These are phyloP conservation scores for Lepidocyrtinus sp. DNA, from an alignment of 2,888 invertebrate genomes.

Conservation along the genomic window DNA sequence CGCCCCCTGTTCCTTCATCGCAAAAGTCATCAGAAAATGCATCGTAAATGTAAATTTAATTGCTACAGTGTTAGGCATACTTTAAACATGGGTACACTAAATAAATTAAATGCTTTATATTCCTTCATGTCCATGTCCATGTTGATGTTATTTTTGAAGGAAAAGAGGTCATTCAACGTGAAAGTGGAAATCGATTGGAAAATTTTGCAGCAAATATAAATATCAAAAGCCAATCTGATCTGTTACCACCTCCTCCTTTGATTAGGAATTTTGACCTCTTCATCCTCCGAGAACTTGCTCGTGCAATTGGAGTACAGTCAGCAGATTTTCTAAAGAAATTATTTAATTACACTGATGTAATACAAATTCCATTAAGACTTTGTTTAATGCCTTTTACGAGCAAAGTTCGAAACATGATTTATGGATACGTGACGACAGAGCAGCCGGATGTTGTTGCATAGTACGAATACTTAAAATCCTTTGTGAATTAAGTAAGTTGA, in stretches of 20 bases:
- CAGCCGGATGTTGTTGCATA: not conserved
- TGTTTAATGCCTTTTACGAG: not conserved
- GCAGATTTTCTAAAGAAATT: not conserved
- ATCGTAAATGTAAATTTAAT: slow-evolving; percentile 55
- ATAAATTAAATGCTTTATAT: too few relatives aligned
- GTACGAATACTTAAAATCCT: not conserved
- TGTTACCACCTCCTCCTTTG: slow-evolving; percentile 26
- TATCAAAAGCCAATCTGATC: slow-evolving; percentile 26
- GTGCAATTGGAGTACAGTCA: not conserved
- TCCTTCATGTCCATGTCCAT: not conserved
- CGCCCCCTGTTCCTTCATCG: slow-evolving; percentile 46
- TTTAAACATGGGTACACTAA: too few relatives aligned
- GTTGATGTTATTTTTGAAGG: not conserved
- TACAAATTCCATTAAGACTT: slow-evolving; percentile 10
- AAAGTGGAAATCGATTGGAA: not conserved
- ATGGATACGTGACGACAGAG: not conserved
- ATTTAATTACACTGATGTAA: not conserved
- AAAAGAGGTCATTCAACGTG: not conserved
- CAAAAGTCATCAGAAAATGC: slow-evolving; percentile 55
- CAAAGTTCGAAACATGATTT: slow-evolving; percentile 3
- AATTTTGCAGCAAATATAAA: not conserved
- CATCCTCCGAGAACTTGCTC: not conserved
- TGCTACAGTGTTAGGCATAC: slow-evolving; percentile 5
- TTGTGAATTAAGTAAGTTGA: not conserved
- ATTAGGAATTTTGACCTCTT: not conserved